Conservation (phyloP, 2,113 vertebrate species). For the Platanista minor region DNA sequence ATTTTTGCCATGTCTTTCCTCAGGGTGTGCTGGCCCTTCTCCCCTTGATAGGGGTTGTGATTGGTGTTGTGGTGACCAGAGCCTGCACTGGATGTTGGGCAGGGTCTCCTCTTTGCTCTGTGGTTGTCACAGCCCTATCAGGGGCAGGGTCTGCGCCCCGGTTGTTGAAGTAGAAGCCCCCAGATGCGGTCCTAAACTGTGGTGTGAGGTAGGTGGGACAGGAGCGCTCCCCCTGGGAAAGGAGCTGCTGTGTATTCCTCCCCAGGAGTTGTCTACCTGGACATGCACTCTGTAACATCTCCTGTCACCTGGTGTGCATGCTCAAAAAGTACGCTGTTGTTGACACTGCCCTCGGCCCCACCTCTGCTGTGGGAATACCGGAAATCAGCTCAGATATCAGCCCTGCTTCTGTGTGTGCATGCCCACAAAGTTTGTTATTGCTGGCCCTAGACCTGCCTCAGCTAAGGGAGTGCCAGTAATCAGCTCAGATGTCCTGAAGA, state of each 20-base stretch:
- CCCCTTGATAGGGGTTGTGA: neutral
- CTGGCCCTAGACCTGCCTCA: neutral
- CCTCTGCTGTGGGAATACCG: neutral
- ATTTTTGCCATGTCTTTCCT: neutral
- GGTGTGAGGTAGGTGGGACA: neutral
- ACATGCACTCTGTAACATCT: neutral
- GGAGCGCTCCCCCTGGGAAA: neutral
- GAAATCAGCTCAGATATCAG: neutral
- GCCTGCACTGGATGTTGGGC: neutral
- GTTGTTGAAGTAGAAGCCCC: neutral
- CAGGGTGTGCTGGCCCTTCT: neutral
- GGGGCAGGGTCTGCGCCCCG: neutral
- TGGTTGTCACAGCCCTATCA: neutral
- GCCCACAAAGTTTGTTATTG: neutral
- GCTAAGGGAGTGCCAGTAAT: neutral
- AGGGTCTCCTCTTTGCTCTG: neutral
- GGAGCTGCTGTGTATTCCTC: neutral
- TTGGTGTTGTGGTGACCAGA: neutral
- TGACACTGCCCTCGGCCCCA: neutral
- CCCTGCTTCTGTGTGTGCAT: neutral
- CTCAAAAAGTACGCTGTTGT: neutral
- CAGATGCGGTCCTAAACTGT: neutral
- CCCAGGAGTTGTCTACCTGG: neutral
- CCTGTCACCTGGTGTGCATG: neutral
- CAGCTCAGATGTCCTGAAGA: neutral